These are phyloP conservation scores for Proales similis DNA, from an alignment of 1,140 invertebrate species.

Conservation along the genomic window DNA sequence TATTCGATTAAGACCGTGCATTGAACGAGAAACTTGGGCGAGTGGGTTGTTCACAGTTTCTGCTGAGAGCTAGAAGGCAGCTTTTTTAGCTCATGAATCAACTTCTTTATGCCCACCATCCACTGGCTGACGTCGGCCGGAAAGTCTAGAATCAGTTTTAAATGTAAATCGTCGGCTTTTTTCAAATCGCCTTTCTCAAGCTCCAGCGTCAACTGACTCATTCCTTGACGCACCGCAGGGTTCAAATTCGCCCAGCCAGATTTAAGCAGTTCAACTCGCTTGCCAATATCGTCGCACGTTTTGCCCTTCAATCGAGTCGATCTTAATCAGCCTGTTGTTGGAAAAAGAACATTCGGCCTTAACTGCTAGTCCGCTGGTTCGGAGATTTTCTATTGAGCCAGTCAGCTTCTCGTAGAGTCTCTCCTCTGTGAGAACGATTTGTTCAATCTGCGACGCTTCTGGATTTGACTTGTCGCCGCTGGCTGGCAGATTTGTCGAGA, in stretches of 20 bases:
- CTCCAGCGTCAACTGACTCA: neutral
- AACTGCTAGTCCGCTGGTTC: too few species aligned
- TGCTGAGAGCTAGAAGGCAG: too few species aligned
- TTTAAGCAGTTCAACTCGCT: constrained; percentile 14
- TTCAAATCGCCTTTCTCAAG: constrained; percentile 14
- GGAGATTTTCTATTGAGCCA: too few species aligned
- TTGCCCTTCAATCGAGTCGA: constrained; percentile 2
- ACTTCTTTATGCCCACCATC: constrained; percentile 36
- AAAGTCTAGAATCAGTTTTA: constrained; percentile 26
- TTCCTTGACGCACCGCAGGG: constrained; percentile 6
- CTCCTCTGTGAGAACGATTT: too few species aligned
- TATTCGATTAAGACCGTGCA: too few species aligned
- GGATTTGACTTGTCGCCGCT: too few species aligned
- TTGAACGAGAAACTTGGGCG: too few species aligned
- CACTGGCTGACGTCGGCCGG: constrained; percentile 37
- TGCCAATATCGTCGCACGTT: constrained; percentile 28
- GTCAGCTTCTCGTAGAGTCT: too few species aligned
- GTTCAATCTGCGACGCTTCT: too few species aligned
- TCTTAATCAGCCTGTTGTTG: too few species aligned
- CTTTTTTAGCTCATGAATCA: constrained; percentile 34
- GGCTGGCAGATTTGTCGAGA: constrained; percentile 1
- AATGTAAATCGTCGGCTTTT: constrained; percentile 18
- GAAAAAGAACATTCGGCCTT: too few species aligned
- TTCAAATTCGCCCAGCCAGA: constrained; percentile 19
- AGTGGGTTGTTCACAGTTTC: too few species aligned